phyloP scores from a whole-genome alignment of 1,140 invertebrate genomes.

The Drosophila pandora region DNA sequence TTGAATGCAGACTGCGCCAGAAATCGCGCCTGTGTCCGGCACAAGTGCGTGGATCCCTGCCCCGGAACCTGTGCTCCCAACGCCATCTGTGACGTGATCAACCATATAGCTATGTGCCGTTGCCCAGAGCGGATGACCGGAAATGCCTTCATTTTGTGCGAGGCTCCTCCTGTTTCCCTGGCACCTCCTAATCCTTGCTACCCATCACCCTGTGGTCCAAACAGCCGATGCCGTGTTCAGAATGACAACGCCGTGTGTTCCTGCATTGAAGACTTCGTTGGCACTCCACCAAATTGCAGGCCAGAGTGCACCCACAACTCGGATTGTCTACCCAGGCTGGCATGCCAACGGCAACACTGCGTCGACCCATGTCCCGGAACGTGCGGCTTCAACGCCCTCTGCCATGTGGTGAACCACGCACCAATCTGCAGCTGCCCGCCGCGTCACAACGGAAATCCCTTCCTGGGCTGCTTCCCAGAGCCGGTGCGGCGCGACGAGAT shows the following conservation, averaged over 20 bases:
- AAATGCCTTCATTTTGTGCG: constrained; percentile 79
- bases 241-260: constrained; percentile 86
- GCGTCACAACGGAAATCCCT: constrained; percentile 92
- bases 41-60: constrained; percentile 88
- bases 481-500: constrained; percentile 63
- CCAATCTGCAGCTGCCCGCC: constrained; percentile 91
- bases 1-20: constrained; percentile 85
- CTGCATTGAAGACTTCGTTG: constrained; percentile 86
- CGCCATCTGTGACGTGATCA: constrained; percentile 88
- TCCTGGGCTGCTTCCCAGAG: constrained; percentile 87
- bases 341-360: constrained; percentile 91
- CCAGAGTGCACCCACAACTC: constrained; percentile 93
- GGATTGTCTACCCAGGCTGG: constrained; percentile 90
- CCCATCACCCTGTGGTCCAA: constrained; percentile 87
- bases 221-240: constrained; percentile 84
- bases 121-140: constrained; percentile 85
- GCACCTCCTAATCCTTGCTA: constrained; percentile 84
- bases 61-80: constrained; percentile 87
- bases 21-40: constrained; percentile 86
- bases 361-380: constrained; percentile 89
- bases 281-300: constrained; percentile 90
- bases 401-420: constrained; percentile 91
- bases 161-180: constrained; percentile 68
- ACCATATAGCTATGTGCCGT: constrained; percentile 87
- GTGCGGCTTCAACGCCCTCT: constrained; percentile 91